Conservation (phyloP, 2,888 invertebrate genomes). For the Blastobasis adustella region DNA sequence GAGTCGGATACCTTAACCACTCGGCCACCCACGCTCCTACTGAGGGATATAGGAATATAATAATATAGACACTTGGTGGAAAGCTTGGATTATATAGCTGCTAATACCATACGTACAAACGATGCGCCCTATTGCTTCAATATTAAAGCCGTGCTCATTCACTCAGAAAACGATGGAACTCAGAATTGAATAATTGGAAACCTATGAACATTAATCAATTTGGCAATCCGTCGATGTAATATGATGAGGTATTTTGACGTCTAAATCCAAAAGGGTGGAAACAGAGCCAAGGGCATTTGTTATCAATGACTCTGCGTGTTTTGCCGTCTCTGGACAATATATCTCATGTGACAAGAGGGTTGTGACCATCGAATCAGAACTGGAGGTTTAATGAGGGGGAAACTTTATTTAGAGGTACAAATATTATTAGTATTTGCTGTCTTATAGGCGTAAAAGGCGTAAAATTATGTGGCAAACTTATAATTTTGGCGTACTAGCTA, state of each 20-base stretch:
- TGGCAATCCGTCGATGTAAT: slow-evolving; percentile 38
- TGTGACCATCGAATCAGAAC: slow-evolving; percentile 13
- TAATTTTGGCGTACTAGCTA: too few relatives aligned
- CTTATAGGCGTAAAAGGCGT: too few relatives aligned
- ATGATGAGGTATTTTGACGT: slow-evolving; percentile 38
- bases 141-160: slow-evolving; percentile 30
- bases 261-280: slow-evolving; percentile 29
- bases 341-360: slow-evolving; percentile 33
- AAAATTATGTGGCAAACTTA: too few relatives aligned
- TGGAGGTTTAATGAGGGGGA: too few relatives aligned
- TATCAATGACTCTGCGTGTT: slow-evolving; percentile 36
- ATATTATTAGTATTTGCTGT: too few relatives aligned
- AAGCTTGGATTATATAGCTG: too few relatives aligned
- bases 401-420: too few relatives aligned
- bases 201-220: slow-evolving; percentile 43
- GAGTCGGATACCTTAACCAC: too few relatives aligned
- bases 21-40: too few relatives aligned
- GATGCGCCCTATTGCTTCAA: slow-evolving; percentile 11
- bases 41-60: too few relatives aligned
- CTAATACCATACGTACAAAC: too few relatives aligned
- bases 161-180: slow-evolving; percentile 39
- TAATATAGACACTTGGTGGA: too few relatives aligned
- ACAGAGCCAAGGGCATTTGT: slow-evolving; percentile 25
- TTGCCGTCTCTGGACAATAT: slow-evolving; percentile 35
- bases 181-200: slow-evolving; percentile 49